Conservation (phyloP, 2,888 invertebrate genomes). For the Neocrepidodera transversa region DNA sequence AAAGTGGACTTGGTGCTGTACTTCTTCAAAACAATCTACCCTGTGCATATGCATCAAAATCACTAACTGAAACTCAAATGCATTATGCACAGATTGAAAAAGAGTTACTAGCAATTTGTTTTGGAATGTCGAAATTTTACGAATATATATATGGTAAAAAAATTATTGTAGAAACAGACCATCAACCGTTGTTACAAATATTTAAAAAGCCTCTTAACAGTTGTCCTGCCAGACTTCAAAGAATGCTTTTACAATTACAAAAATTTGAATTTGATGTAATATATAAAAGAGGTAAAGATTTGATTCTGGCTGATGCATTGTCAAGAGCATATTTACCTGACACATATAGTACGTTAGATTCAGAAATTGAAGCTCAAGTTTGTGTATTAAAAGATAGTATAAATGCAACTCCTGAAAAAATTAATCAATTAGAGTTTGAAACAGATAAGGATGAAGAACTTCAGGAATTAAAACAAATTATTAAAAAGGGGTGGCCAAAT, state of each 20-base stretch:
- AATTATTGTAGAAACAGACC: no score
- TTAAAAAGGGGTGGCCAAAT: constrained; percentile 25
- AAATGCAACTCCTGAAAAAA: background rate
- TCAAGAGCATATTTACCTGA: background rate
- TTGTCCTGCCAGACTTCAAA: background rate
- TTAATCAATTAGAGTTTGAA: background rate
- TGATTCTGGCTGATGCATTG: background rate
- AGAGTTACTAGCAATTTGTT: no score
- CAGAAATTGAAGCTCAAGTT: background rate
- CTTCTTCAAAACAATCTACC: no score
- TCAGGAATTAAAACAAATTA: constrained; percentile 9
- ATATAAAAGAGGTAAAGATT: background rate
- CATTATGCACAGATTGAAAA: no score
- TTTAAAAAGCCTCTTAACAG: constrained; percentile 1
- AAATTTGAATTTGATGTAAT: background rate
- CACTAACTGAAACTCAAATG: no score
- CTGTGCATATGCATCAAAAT: no score
- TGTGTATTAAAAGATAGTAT: background rate
- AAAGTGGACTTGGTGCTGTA: no score
- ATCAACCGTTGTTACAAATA: no score
- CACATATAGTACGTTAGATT: background rate
- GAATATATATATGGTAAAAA: constrained; percentile 25
- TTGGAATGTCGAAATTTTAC: constrained; percentile 40
- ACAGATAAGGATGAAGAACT: constrained; percentile 8
- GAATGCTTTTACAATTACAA: background rate